phyloP scores from a whole-genome alignment of 2,888 invertebrate genomes.

The Octonoba sinensis region DNA sequence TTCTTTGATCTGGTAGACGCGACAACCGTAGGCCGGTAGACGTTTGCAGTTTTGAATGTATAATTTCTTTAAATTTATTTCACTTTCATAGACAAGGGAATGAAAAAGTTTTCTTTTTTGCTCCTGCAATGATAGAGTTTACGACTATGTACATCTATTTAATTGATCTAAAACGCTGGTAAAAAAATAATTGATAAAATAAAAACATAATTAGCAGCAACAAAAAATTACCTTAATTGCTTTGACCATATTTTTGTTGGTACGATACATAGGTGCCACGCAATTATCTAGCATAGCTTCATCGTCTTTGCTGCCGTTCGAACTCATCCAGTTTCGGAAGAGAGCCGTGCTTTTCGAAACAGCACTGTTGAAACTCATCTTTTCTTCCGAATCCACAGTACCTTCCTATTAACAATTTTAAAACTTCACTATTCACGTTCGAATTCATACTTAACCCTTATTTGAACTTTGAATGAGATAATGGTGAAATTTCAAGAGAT shows the following conservation, averaged over 20 bases:
- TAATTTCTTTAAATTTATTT: conserved; percentile 76
- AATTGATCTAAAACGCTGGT: too few relatives aligned
- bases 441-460: too few relatives aligned
- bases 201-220: background rate
- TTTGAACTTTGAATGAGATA: too few relatives aligned
- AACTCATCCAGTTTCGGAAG: conserved; percentile 47
- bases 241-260: conserved; percentile 75
- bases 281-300: conserved; percentile 72
- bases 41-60: conserved; percentile 78
- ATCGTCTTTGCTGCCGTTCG: conserved; percentile 41
- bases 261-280: conserved; percentile 76
- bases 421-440: too few relatives aligned
- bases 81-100: conserved; percentile 77
- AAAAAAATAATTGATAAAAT: too few relatives aligned
- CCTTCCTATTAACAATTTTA: too few relatives aligned
- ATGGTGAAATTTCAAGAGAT: too few relatives aligned
- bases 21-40: conserved; percentile 77
- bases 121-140: conserved; percentile 72
- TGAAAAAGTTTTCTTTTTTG: conserved; percentile 78
- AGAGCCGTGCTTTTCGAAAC: conserved; percentile 47
- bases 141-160: too few relatives aligned
- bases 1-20: conserved; percentile 77
- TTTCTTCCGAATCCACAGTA: background rate
- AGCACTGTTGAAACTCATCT: conserved; percentile 34
- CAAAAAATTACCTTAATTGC: conserved; percentile 75